Evolutionary conservation across 1,140 invertebrate genomes (phyloP).

Genomic region (Lutraria rhynchaena): DNA sequence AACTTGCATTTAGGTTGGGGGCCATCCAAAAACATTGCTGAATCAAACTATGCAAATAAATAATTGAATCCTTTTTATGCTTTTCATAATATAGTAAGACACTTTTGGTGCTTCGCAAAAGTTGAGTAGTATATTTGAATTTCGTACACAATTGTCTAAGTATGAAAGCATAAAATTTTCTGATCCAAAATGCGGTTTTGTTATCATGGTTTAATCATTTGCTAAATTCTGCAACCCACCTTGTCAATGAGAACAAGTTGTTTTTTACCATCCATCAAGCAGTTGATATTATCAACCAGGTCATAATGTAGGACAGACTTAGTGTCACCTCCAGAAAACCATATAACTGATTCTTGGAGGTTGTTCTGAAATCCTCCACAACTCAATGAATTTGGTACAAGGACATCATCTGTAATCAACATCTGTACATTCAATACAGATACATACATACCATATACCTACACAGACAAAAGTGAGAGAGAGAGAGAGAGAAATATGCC

Average conservation of each 20-base stretch:
- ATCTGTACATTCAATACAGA: neutral
- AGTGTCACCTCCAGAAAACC: constrained; percentile 80
- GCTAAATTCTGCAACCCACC: too few relatives aligned
- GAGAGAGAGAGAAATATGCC: neutral
- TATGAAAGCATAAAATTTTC: too few relatives aligned
- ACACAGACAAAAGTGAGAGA: neutral
- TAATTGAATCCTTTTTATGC: too few relatives aligned
- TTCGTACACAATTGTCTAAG: too few relatives aligned
- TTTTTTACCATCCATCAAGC: constrained; percentile 79
- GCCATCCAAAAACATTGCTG: too few relatives aligned
- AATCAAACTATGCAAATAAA: too few relatives aligned
- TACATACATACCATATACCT: neutral
- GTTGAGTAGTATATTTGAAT: too few relatives aligned
- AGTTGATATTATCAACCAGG: constrained; percentile 81
- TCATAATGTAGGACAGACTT: constrained; percentile 81
- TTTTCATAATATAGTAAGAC: too few relatives aligned
- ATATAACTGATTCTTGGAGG: constrained; percentile 75
- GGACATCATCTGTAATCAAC: constrained; percentile 70
- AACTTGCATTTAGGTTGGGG: too few relatives aligned
- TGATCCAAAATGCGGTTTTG: too few relatives aligned
- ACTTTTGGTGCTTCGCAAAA: too few relatives aligned
- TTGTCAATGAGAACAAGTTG: constrained; percentile 79
- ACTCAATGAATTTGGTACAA: constrained; percentile 72
- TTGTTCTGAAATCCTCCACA: constrained; percentile 75
- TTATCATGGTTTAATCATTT: too few relatives aligned